Percentiles rank a stretch among this genome's conserved stretches.
Conservation (phyloP, 2,113 vertebrate genomes). For the Microtus ochrogaster region DNA sequence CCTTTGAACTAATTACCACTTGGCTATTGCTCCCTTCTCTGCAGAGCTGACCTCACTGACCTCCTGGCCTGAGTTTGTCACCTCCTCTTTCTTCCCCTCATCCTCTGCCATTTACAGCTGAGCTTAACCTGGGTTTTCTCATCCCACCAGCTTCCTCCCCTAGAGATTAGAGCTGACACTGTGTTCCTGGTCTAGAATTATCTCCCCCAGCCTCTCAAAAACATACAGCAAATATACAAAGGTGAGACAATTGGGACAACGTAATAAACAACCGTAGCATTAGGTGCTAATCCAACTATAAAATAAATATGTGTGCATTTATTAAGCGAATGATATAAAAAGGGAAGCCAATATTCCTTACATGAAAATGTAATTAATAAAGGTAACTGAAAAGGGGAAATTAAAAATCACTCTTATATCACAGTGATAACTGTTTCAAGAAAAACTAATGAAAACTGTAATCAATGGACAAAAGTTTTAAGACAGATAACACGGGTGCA, state of each 20-base stretch:
- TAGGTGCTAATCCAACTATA: not conserved
- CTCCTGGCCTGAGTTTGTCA: not conserved
- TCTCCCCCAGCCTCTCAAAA: conserved; percentile 19
- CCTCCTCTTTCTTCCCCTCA: not conserved
- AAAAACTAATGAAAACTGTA: not conserved
- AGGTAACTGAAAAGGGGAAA: not conserved
- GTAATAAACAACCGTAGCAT: not conserved
- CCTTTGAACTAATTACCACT: conserved; percentile 40
- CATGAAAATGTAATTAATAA: conserved; percentile 17
- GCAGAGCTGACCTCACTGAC: not conserved
- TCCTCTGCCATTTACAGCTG: conserved; percentile 5
- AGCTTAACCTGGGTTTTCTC: not conserved
- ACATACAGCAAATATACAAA: not conserved
- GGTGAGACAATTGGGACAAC: not conserved
- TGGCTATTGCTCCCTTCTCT: not conserved
- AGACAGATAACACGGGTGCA: conserved; percentile 1
- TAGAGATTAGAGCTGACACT: not conserved
- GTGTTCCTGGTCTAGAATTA: not conserved
- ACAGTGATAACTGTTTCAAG: not conserved
- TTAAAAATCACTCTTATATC: conserved; percentile 2
- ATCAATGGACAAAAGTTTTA: conserved; percentile 6
- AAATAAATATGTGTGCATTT: conserved; percentile 35
- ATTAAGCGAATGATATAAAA: not conserved
- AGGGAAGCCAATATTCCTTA: conserved; percentile 18
- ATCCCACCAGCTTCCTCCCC: not conserved